Base-by-base conservation (phyloP, 1,140 invertebrate species). In the Cotesia vestalis region DNA sequence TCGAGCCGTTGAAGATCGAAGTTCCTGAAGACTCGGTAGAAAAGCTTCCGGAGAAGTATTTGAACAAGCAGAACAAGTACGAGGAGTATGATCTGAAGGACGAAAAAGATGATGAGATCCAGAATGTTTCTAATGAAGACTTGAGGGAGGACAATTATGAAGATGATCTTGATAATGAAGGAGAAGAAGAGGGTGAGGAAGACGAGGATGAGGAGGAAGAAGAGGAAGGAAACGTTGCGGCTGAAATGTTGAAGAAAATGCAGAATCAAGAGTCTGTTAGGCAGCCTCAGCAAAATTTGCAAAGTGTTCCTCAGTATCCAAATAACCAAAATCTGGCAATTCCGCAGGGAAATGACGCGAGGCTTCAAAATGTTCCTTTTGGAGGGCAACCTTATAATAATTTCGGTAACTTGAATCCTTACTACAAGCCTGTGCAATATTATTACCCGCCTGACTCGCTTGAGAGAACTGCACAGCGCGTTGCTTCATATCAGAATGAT, bases 321-420 rank as follows among this genome's bases (percentile, higher is more conserved):
- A n/a, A n/a, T 4, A 12, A 8, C 5, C 12, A 12, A 9, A 60
- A 4, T 1, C 3, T 11, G 0, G 53, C 51, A 34, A 66, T 20
- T 51, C 55, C 20, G 4, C 20, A 11, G n/a, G 63, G 53, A 66
- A 2, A 55, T 4, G 12, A 69, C 12, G 12, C 4, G 14, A 36
- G 20, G 27, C 52, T 35, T 6, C 3, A 64, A 63, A 17, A 59
- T 14, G 34, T 66, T 46, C 51, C 69, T 1, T 46, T 59, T 9
- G 6, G 35, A 3, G 51, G 67, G 12, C 66, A 72, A 8, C 40
- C 52, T 35, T 75, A 79, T 35, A 77, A 79, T 36, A 77, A 82
- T 55, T 80, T 80, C 46, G 62, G 74, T 0, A 82, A 76, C 66
- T 78, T 77, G 14, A 72, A 60, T 40, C 81, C 83, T 5, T 78